Percentiles rank a stretch among this genome's conserved stretches.
Conservation (phyloP, 2,113 vertebrate species). For the Crotalus horridus region DNA sequence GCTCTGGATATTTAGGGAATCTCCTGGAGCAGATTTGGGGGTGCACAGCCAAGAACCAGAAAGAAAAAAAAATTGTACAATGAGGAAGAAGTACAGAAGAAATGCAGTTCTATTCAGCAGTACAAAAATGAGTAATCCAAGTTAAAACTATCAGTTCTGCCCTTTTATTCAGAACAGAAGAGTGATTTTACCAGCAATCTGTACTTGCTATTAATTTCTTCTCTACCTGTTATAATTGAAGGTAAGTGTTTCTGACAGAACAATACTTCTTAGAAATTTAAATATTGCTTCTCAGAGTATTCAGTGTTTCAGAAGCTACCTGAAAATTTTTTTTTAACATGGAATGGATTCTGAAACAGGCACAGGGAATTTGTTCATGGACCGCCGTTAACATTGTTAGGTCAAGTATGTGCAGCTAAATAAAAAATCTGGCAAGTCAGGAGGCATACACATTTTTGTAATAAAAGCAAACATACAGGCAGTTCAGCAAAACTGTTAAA, state of each 20-base stretch:
- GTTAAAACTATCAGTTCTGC: neutral
- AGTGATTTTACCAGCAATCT: neutral
- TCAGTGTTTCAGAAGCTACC: neutral
- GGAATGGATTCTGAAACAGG: neutral
- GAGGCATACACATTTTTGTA: neutral
- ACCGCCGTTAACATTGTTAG: neutral
- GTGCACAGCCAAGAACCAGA: neutral
- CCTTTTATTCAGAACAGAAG: neutral
- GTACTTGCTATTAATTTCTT: neutral
- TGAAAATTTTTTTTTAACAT: neutral
- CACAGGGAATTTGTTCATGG: neutral
- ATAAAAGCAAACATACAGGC: neutral
- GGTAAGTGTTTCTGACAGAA: neutral
- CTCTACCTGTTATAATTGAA: neutral
- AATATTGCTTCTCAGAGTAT: neutral
- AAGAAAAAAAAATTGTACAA: neutral
- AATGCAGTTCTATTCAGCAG: neutral
- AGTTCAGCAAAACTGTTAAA: neutral
- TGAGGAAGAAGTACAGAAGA: neutral
- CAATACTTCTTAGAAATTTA: neutral
- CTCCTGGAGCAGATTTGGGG: neutral
- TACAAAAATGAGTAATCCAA: neutral
- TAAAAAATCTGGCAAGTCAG: neutral
- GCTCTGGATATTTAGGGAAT: no score
- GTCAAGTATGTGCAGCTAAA: neutral